Percentiles rank a stretch among this genome's conserved stretches.
Conservation (phyloP, 2,888 invertebrate species). For the Drosophila villosipedis region DNA sequence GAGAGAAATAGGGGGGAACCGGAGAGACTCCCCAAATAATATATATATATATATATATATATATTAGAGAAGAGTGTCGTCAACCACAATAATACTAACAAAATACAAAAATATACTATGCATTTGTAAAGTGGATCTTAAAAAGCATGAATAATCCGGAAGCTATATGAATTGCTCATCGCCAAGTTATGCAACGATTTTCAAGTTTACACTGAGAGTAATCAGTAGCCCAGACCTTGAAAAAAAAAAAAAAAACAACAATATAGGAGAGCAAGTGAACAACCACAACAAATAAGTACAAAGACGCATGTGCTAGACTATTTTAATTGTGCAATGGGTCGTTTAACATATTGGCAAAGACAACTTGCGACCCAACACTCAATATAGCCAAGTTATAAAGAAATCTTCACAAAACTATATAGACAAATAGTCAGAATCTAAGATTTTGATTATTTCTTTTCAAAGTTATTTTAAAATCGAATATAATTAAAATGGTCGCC, state of each 20-base stretch:
- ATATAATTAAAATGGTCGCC: not conserved
- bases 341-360: not conserved
- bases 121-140: not conserved
- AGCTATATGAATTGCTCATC: not conserved
- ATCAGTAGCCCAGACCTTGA: not conserved
- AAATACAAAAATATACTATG: not conserved
- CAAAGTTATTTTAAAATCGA: not conserved
- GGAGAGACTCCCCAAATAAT: no score
- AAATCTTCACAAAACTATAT: not conserved
- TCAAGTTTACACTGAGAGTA: not conserved
- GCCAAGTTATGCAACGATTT: not conserved
- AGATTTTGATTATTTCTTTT: not conserved
- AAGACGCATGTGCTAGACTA: not conserved
- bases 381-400: not conserved
- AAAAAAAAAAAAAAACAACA: not conserved
- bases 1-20: no score
- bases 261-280: not conserved
- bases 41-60: not conserved
- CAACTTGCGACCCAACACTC: not conserved
- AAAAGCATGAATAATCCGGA: not conserved
- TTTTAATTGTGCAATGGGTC: not conserved
- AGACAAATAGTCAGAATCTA: not conserved
- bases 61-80: not conserved
- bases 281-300: not conserved
- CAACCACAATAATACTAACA: not conserved